Conservation (phyloP, 2,888 invertebrate genomes). For the Ecdyonurus torrentis region DNA sequence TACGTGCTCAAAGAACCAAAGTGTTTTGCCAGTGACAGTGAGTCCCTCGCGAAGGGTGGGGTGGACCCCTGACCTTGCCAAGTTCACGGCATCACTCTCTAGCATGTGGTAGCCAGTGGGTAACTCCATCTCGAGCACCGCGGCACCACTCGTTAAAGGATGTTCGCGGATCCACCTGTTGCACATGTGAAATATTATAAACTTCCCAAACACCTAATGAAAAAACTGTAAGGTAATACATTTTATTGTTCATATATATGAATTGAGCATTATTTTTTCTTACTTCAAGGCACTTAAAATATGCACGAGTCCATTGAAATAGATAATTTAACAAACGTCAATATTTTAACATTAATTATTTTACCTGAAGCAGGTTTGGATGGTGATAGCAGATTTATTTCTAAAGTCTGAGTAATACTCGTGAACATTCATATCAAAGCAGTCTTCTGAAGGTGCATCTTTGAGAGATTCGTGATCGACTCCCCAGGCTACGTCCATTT, state of each 20-base stretch:
- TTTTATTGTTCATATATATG: no score
- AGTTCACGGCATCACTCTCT: slow-evolving; percentile 27
- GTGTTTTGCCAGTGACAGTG: slow-evolving; percentile 22
- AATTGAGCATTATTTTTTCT: no score
- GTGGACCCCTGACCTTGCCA: slow-evolving; percentile 19
- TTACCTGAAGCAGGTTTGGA: slow-evolving; percentile 24
- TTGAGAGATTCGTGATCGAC: slow-evolving; percentile 24
- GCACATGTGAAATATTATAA: no score
- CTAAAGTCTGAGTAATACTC: slow-evolving; percentile 22
- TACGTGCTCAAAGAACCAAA: slow-evolving; percentile 33
- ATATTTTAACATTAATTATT: not conserved
- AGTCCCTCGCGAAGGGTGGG: slow-evolving; percentile 22
- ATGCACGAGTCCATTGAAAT: not conserved
- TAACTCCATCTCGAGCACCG: slow-evolving; percentile 27
- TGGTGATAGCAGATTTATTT: slow-evolving; percentile 24
- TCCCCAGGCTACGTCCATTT: slow-evolving; percentile 30
- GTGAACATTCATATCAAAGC: slow-evolving; percentile 29
- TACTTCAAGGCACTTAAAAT: no score
- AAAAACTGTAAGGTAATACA: no score
- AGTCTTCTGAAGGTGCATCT: slow-evolving; percentile 22
- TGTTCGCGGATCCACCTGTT: slow-evolving; percentile 26
- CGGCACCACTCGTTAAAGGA: slow-evolving; percentile 24
- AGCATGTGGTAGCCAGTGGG: slow-evolving; percentile 30
- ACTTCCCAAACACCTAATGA: no score
- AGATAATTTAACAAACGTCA: slow-evolving; percentile 1